Percentiles rank a stretch among this genome's conserved stretches.
These are phyloP conservation scores for Aix galericulata DNA, from an alignment of 2,113 vertebrate genomes.

Conservation along the genomic window DNA sequence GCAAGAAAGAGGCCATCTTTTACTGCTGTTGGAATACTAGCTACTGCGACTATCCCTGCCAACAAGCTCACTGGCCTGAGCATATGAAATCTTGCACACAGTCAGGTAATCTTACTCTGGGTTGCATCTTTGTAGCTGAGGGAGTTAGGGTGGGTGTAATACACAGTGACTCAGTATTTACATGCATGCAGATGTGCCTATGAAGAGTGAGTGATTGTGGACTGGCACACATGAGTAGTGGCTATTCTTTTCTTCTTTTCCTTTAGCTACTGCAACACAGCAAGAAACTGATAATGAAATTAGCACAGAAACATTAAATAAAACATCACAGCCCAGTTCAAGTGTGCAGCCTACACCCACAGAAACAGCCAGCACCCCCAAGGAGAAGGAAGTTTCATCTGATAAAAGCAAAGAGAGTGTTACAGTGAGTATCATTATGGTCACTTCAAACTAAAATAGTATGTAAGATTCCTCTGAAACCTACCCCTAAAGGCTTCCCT, in stretches of 20 bases:
- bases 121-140: not conserved
- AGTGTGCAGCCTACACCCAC: constrained; percentile 79
- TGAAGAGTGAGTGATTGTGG: not conserved
- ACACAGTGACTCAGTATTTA: not conserved
- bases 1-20: constrained; percentile 97
- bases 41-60: constrained; percentile 98
- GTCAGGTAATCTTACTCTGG: constrained; percentile 82
- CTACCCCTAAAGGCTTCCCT: not conserved
- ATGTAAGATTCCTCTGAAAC: not conserved
- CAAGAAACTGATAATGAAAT: constrained; percentile 90
- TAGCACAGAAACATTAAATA: constrained; percentile 82
- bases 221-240: not conserved
- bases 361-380: constrained; percentile 76
- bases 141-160: not conserved
- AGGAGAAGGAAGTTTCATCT: constrained; percentile 84
- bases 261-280: constrained; percentile 90
- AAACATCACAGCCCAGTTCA: constrained; percentile 82
- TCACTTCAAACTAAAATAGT: not conserved
- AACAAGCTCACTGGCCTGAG: constrained; percentile 98
- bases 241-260: not conserved
- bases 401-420: constrained; percentile 91
- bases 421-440: constrained; percentile 77
- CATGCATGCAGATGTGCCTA: not conserved
- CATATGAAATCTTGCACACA: constrained; percentile 99
- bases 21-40: constrained; percentile 99